Base-by-base conservation (phyloP, 2,797 vertebrate species). In the Hemibagrus guttatus region DNA sequence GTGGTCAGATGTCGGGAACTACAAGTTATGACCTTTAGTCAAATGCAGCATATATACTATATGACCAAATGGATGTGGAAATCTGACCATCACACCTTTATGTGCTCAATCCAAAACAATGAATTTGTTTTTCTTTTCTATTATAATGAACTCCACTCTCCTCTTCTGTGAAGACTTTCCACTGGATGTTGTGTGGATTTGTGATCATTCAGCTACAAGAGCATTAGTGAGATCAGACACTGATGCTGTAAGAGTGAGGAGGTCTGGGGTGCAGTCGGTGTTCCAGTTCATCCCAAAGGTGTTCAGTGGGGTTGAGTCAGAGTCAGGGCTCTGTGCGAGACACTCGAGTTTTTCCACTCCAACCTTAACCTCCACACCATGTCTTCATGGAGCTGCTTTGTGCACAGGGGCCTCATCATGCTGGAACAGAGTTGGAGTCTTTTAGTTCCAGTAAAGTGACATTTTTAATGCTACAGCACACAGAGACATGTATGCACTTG, bases 301-400 rank as follows among this genome's bases (percentile, higher is more conserved):
- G 3, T 11, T n/a, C 11, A 28, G 9, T 21, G 31, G 19, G 19
- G 35, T 39, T 39, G 17, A 42, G 19, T 49, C 7, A 49, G 46
- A 49, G n/a, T 28, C n/a, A n/a, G 63, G 63, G 68, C 6, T 71
- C 7, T 39, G 17, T 26, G 19, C 19, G 26, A 19, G 39, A 68
- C 69, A 26, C 39, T 72, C 0, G 0, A 72, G 21, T 23, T 72
- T 39, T 23, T 72, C 35, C 69, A 46, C 1, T 5, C 39, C 39
- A 26, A 26, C 9, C 9, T 72, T 23, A 0, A 9, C 35, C 35
- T 39, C 35, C 31, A 69, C 2, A n/a, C 23, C 23, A 52, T n/a
- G 26, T 49, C 13, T 74, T 74, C 46, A n/a, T 74, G 71, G 71
- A 74, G 71, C 71, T 74, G 1, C 71, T 46, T n/a, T 74, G 71